Evolutionary conservation across 2,113 vertebrate species (phyloP).

Genomic region (Cyanoderma ruficeps): DNA sequence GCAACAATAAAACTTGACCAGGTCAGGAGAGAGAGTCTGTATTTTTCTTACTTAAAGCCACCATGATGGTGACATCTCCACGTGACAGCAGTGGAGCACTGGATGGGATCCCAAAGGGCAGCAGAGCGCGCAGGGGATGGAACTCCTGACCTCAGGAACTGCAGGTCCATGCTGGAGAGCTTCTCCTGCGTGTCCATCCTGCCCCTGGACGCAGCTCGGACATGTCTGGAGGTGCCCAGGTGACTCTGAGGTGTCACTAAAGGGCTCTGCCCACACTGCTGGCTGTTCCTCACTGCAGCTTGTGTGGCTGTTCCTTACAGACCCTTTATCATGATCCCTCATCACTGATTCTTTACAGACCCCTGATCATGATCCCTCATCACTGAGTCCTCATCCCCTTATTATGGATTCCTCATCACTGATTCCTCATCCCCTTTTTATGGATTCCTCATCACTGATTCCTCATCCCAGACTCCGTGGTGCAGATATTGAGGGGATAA

Average conservation of each 20-base stretch:
- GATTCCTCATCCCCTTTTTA: background rate
- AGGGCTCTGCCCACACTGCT: background rate
- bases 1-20: background rate
- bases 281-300: background rate
- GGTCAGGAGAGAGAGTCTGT: background rate
- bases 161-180: background rate
- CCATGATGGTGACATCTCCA: background rate
- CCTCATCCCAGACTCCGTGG: background rate
- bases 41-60: background rate
- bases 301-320: background rate
- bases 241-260: background rate
- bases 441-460: background rate
- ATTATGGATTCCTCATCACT: background rate
- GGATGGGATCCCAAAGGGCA: background rate
- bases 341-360: background rate
- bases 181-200: fast-evolving
- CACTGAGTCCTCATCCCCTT: background rate
- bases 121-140: fast-evolving
- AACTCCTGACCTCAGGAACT: background rate
- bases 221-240: background rate
- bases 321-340: background rate
- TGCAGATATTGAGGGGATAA: background rate
- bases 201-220: background rate
- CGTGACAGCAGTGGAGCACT: background rate
- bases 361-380: background rate